phyloP scores from a whole-genome alignment of 2,888 invertebrate species.

The Atrina japonica region DNA sequence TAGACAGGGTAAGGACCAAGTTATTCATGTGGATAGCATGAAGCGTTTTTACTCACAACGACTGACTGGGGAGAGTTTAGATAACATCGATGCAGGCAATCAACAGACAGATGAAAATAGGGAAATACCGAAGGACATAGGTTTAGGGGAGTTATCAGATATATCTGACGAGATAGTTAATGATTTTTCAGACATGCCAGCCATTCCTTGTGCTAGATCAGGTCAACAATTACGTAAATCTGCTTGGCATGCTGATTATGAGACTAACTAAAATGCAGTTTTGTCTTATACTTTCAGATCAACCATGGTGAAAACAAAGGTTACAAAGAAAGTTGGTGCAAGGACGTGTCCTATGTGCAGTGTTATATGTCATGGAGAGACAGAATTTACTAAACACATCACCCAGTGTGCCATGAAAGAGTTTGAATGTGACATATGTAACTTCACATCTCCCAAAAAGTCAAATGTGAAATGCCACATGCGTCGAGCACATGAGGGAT shows the following conservation, averaged over 20 bases:
- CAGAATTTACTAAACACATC: constrained; percentile 1
- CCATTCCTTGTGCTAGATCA: background rate
- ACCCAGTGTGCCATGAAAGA: constrained; percentile 1
- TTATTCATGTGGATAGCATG: constrained; percentile 22
- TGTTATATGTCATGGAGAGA: constrained; percentile 3
- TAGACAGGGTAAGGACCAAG: background rate
- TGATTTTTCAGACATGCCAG: constrained; percentile 6
- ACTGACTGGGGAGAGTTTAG: constrained; percentile 3
- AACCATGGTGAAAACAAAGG: constrained; percentile 7
- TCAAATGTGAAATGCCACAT: constrained; percentile 10
- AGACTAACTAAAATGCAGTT: background rate
- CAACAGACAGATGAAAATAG: background rate
- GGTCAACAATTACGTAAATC: constrained; percentile 7
- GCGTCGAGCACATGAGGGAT: background rate
- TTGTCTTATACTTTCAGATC: background rate
- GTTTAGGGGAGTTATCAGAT: background rate
- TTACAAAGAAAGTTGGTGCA: constrained; percentile 3
- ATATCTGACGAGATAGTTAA: constrained; percentile 5
- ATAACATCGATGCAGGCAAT: background rate
- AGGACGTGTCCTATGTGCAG: constrained; percentile 5
- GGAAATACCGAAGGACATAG: background rate
- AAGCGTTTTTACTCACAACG: background rate
- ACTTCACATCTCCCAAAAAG: constrained; percentile 7
- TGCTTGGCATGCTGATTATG: constrained; percentile 9
- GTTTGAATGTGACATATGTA: background rate